Conservation (phyloP, 2,888 invertebrate genomes). For the Melinaea marsaeus region DNA sequence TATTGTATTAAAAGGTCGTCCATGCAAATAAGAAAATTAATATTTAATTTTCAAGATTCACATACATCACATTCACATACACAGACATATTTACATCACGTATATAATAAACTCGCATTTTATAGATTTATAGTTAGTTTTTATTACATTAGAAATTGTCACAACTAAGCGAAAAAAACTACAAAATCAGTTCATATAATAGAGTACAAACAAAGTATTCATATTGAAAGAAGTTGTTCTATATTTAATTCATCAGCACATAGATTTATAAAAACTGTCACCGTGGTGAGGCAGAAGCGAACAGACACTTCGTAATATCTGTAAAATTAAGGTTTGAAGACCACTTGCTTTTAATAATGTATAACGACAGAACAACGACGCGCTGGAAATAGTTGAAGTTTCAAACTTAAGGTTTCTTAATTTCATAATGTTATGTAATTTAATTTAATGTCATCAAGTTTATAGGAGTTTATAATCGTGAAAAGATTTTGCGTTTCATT, state of each 20-base stretch:
- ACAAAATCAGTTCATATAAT: not conserved
- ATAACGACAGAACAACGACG: slow-evolving; percentile 43
- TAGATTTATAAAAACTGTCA: slow-evolving; percentile 59
- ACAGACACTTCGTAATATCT: slow-evolving; percentile 63
- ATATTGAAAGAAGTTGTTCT: slow-evolving; percentile 6
- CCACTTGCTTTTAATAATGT: slow-evolving; percentile 46
- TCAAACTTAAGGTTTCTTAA: slow-evolving; percentile 24
- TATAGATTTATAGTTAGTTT: too few species aligned
- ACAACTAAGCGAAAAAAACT: too few species aligned
- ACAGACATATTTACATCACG: too few species aligned
- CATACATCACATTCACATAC: too few species aligned
- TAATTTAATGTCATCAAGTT: not conserved
- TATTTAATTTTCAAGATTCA: too few species aligned
- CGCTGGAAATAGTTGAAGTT: slow-evolving; percentile 41
- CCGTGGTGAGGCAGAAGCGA: slow-evolving; percentile 45
- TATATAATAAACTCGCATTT: too few species aligned
- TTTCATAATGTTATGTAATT: slow-evolving; percentile 13
- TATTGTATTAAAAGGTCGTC: slow-evolving; percentile 1
- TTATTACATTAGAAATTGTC: too few species aligned
- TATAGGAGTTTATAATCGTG: too few species aligned
- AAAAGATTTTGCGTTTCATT: too few species aligned
- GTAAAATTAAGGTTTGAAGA: slow-evolving; percentile 67
- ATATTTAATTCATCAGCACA: slow-evolving; percentile 34
- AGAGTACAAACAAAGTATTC: slow-evolving; percentile 5
- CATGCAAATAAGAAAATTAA: not conserved